A percentile compares a stretch with the other conserved stretches of the same genome.
These are phyloP conservation scores for Oceanodroma tethys DNA, from an alignment of 2,113 vertebrate species.

Conservation along the genomic window DNA sequence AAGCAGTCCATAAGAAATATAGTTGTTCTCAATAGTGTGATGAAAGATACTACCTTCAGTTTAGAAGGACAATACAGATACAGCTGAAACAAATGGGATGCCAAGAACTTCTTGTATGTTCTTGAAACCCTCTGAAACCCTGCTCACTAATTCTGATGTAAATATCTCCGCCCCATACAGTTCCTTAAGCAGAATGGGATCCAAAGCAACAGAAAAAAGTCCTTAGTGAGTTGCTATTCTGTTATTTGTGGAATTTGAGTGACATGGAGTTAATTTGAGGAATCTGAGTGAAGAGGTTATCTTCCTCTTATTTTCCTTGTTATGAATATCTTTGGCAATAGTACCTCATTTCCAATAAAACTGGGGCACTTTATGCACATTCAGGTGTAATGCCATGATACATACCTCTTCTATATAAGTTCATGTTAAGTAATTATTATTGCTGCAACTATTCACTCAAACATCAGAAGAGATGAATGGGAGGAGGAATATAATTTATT, in stretches of 20 bases:
- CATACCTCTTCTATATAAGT: neutral
- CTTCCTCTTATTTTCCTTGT: neutral
- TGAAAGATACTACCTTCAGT: neutral
- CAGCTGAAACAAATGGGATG: neutral
- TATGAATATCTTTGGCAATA: neutral
- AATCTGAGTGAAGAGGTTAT: neutral
- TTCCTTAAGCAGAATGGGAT: neutral
- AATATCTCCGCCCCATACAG: neutral
- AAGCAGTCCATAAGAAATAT: neutral
- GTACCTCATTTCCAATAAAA: neutral
- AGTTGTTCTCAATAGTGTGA: neutral
- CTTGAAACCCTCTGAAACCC: neutral
- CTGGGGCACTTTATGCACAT: neutral
- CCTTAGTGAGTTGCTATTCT: neutral
- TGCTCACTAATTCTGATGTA: neutral
- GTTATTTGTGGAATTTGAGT: neutral
- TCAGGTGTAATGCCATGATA: neutral
- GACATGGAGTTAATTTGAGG: neutral
- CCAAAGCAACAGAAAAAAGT: neutral
- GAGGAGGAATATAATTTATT: neutral
- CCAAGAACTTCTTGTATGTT: neutral
- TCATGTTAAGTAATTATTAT: neutral
- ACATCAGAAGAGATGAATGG: neutral
- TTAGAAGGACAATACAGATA: neutral
- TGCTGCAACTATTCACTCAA: conserved; percentile 21